Percentiles rank a stretch among this genome's conserved stretches.
Evolutionary conservation across 1,140 invertebrate genomes (phyloP).

Genomic region (Heterodera schachtii): DNA sequence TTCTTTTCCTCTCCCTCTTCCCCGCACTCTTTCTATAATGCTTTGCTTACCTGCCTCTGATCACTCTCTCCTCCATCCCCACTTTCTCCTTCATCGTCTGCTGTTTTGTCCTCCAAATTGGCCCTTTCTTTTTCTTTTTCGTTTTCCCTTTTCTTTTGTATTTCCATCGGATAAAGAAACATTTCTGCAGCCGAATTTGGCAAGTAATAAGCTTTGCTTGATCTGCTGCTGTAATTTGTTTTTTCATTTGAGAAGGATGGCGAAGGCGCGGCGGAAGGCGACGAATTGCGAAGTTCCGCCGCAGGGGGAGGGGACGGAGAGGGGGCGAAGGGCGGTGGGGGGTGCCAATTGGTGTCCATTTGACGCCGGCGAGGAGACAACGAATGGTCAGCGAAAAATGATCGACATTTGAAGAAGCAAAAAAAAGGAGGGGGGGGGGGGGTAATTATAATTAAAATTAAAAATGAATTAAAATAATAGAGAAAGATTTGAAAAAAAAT

Average conservation of each 20-base stretch:
- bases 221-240: neutral
- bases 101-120: slow-evolving; percentile 5
- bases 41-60: neutral
- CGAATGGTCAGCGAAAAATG: too few relatives aligned
- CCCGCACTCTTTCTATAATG: neutral
- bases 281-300: too few relatives aligned
- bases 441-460: neutral
- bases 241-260: neutral
- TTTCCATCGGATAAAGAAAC: slow-evolving; percentile 1
- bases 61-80: slow-evolving; percentile 6
- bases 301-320: too few relatives aligned
- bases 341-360: too few relatives aligned
- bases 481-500: too few relatives aligned
- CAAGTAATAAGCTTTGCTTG: slow-evolving; percentile 17
- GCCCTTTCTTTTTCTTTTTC: neutral
- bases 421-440: too few relatives aligned
- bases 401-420: too few relatives aligned
- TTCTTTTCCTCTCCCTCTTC: neutral
- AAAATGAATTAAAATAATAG: too few relatives aligned
- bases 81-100: neutral
- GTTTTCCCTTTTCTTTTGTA: slow-evolving; percentile 1
- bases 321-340: too few relatives aligned
- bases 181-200: slow-evolving; percentile 20
- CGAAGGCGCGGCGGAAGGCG: too few relatives aligned
- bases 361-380: too few relatives aligned